Percentiles rank a stretch among this genome's conserved stretches.
Conservation (phyloP, 2,888 invertebrate genomes). For the Xestia ashworthii region DNA sequence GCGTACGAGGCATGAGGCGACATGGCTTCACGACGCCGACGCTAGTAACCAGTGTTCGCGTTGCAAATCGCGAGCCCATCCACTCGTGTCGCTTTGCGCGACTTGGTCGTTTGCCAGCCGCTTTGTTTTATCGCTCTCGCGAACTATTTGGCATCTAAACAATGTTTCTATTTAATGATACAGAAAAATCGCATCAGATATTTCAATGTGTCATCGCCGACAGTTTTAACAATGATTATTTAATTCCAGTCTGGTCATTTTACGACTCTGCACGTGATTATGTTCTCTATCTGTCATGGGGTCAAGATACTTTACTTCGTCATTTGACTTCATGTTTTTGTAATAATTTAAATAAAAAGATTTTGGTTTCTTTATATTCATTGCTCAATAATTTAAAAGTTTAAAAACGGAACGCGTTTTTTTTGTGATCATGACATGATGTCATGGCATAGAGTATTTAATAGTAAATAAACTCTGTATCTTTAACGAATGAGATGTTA, state of each 20-base stretch:
- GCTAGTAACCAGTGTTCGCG: conserved; percentile 71
- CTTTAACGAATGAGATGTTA: conserved; percentile 2
- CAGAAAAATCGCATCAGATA: conserved; percentile 84
- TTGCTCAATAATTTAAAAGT: neutral
- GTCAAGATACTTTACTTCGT: conserved; percentile 29
- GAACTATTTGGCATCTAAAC: conserved; percentile 88
- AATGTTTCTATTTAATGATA: conserved; percentile 88
- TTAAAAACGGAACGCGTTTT: neutral
- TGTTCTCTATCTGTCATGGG: conserved; percentile 30
- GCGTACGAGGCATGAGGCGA: conserved; percentile 69
- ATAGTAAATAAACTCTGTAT: neutral
- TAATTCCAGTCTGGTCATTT: conserved; percentile 56
- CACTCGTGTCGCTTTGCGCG: conserved; percentile 84
- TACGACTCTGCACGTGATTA: conserved; percentile 41
- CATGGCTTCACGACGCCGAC: conserved; percentile 69
- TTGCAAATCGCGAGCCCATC: conserved; percentile 84
- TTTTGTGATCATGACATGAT: neutral
- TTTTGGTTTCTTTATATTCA: conserved; percentile 11
- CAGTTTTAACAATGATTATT: conserved; percentile 69
- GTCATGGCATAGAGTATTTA: neutral
- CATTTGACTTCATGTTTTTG: conserved; percentile 26
- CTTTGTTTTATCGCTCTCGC: conserved; percentile 87
- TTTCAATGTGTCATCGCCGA: conserved; percentile 82
- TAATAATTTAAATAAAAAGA: conserved; percentile 37
- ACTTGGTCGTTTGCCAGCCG: conserved; percentile 88